Base-by-base conservation (phyloP, 2,113 vertebrate species). In the Hyaena hyaena region DNA sequence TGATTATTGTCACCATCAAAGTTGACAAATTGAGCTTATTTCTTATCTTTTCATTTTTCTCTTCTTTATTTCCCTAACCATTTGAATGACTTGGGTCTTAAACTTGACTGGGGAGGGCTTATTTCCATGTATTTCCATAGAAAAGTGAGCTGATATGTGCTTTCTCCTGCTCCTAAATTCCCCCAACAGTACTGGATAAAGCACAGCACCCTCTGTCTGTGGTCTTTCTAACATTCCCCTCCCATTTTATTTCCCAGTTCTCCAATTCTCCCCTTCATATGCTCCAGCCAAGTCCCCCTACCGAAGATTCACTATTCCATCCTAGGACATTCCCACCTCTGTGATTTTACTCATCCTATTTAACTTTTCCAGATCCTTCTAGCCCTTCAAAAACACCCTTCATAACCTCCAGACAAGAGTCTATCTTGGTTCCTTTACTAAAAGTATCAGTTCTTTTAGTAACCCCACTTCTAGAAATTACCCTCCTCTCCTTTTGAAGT, bases 1-100 rank as follows among this genome's bases (percentile, higher is more conserved):
- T 68, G 7, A 63, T 71, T 74, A 58, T 31, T 71, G 76, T 45
- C 73, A 28, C 63, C 76, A 80, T 45, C 63, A n/a, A 39, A 35
- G 39, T 45, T 65, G 80, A 77, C 53, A 89, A 35, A 43, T 8
- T 65, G 31, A 81, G 58, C 68, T 83, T 68, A 63, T 71, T 28
- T 61, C 61, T 68, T 66, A 45, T 39, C 89, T 48, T 71, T 86
- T 85, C 43, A 28, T 66, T 91, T 90, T 90, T 85, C 28, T 3
- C 48, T 76, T 12, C n/a, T 68, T 35, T 74, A 43, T 45, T 90
- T 76, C 31, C 85, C 35, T n/a, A 89, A 85, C 17, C 17, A 31
- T 89, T 43, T 89, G n/a, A 79, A 80, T 58, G 65, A 45, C 45
- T 73, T 65, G 10, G 24, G 69, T 77, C 58, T 58, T 55, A 65